Base-by-base conservation (phyloP, 1,140 invertebrate genomes). In the Epicauta chinensis region DNA sequence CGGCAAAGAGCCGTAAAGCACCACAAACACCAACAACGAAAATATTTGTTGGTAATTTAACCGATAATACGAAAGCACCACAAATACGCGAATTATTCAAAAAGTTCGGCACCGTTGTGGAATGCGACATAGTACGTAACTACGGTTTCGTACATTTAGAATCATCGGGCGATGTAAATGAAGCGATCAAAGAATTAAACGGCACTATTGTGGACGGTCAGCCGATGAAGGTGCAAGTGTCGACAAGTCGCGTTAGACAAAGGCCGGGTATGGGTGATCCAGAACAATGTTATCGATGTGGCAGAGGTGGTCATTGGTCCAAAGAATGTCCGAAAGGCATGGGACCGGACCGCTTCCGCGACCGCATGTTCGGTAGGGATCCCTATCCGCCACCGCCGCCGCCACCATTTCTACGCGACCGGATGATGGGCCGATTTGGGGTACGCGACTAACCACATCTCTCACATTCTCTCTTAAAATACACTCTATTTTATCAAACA, bases 221-320 rank as follows among this genome's bases (percentile, higher is more conserved):
- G 69, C 85, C 87, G 31, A 87, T 91, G 78, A 91, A 91, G 75
- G 89, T 91, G 49, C 86, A 94, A 76, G 77, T 93, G 42, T 93
- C 91, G 35, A 92, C 90, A 43, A 92, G 89, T 72, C 84, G 89
- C 69, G 91, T 94, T 6, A 77, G 92, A 58, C 91, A 92, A 69
- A 85, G 89, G 68, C 91, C 92, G 59, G 92, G 92, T 58, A 95
- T 96, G 91, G 91, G 91, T 61, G 90, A 93, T 73, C 89, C 91
- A 67, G 91, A 92, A 69, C 89, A 91, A 69, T 95, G 91, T 76
- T 95, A 93, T 75, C 82, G 91, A 72, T 95, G 92, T 79, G 91
- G 91, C 49, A 81, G 88, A 70, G 88, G 88, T 64, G 92, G 92
- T 56, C 91, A 95, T 76, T 95, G 91, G 92, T 93, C 89, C 59